A percentile compares a stretch with the other conserved stretches of the same genome.
Evolutionary conservation across 2,797 vertebrate species (phyloP).

Genomic region (Myotis myotis): DNA sequence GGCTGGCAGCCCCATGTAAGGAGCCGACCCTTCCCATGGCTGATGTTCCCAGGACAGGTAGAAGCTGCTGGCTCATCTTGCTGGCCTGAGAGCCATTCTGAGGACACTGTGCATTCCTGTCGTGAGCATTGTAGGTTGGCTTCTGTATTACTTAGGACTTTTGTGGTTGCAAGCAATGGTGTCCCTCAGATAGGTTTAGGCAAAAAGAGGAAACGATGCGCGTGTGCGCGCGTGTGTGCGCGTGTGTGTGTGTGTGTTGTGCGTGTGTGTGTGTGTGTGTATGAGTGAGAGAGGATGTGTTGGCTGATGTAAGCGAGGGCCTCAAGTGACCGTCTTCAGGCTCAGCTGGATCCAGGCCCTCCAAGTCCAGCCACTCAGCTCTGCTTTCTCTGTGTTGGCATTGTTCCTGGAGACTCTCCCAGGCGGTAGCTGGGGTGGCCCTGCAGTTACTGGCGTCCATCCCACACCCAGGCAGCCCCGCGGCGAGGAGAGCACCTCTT

Average conservation of each 20-base stretch:
- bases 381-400: background rate
- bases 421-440: fast-evolving
- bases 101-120: background rate
- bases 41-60: background rate
- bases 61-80: background rate
- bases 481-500: background rate
- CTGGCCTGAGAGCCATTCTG: background rate
- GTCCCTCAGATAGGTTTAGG: background rate
- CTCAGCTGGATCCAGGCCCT: background rate
- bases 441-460: background rate
- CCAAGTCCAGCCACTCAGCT: background rate
- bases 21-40: background rate
- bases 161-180: background rate
- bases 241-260: no score
- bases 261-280: no score
- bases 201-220: background rate
- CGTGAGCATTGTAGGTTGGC: background rate
- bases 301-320: background rate
- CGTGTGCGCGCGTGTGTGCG: no score
- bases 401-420: background rate
- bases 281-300: background rate
- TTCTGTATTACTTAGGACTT: background rate
- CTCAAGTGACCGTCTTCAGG: background rate
- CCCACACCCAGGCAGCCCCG: background rate
- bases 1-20: background rate